Conservation (phyloP, 30 jellyfish, hydroid and myxozoan genomes). For the Chrysaora quinquecirrha region DNA sequence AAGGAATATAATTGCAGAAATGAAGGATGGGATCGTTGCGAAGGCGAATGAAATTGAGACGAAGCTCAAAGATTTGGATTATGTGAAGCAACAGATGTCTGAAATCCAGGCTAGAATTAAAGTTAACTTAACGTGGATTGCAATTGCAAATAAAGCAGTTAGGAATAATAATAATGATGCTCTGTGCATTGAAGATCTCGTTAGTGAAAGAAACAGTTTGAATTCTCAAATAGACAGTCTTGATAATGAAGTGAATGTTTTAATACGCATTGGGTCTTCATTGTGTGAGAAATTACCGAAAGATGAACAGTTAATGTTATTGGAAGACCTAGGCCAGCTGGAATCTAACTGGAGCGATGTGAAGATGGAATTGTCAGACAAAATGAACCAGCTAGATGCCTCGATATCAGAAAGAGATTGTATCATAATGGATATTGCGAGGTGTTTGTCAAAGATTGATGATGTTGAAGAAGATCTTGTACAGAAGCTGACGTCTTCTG, state of each 20-base stretch:
- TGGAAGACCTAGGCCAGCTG: background rate
- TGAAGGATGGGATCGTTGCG: background rate
- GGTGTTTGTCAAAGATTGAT: conserved; percentile 36
- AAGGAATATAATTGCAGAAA: background rate
- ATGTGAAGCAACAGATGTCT: conserved; percentile 3
- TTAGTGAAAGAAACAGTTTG: conserved; percentile 32
- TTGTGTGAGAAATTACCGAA: conserved; percentile 55
- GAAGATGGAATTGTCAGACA: conserved; percentile 35
- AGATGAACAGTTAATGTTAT: conserved; percentile 1
- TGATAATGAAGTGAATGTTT: conserved; percentile 35
- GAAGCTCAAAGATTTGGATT: conserved; percentile 22
- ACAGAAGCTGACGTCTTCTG: background rate
- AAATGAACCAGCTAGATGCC: conserved; percentile 39
- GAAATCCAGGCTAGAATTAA: conserved; percentile 23
- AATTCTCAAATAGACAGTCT: conserved; percentile 34
- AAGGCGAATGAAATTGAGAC: background rate
- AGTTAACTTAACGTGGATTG: conserved; percentile 51
- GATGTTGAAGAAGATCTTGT: conserved; percentile 20
- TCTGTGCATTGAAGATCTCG: conserved; percentile 40
- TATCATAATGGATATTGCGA: conserved; percentile 20
- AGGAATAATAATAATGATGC: conserved; percentile 34
- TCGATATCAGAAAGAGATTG: conserved; percentile 61
- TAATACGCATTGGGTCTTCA: conserved; percentile 18
- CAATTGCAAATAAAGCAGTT: conserved; percentile 62
- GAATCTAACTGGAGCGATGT: conserved; percentile 41